Conservation (phyloP, 2,888 invertebrate species). For the Callinectes sapidus region DNA sequence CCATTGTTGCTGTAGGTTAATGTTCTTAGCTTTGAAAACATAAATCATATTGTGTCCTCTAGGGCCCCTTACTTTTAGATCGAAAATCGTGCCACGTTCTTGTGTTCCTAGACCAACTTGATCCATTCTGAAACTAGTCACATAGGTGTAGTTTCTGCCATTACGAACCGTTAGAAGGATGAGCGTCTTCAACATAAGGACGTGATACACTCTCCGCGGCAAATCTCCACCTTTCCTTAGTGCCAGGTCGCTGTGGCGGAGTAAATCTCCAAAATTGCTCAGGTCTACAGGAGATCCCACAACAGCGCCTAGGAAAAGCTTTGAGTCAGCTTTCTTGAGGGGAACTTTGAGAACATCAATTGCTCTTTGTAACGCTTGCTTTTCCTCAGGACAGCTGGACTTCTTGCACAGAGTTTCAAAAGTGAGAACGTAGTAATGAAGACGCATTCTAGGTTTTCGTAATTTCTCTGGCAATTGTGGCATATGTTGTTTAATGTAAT, state of each 20-base stretch:
- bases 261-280: constrained; percentile 55
- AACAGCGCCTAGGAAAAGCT: constrained; percentile 64
- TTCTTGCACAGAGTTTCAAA: constrained; percentile 65
- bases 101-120: constrained; percentile 56
- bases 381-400: constrained; percentile 29
- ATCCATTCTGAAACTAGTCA: constrained; percentile 66
- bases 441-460: constrained; percentile 66
- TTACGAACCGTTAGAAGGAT: constrained; percentile 49
- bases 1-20: constrained; percentile 66
- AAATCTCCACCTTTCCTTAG: constrained; percentile 56
- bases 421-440: constrained; percentile 69
- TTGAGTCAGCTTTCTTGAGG: constrained; percentile 68
- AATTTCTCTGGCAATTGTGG: constrained; percentile 65
- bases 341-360: constrained; percentile 64
- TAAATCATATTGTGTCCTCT: constrained; percentile 42
- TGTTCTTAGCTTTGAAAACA: constrained; percentile 65
- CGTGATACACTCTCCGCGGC: constrained; percentile 52
- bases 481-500: constrained; percentile 55
- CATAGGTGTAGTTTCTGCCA: constrained; percentile 56
- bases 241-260: constrained; percentile 54
- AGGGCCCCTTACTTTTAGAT: constrained; percentile 57
- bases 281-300: constrained; percentile 63
- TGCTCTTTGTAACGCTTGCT: constrained; percentile 50
- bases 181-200: constrained; percentile 58
- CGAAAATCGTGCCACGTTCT: constrained; percentile 60